A percentile compares a stretch with the other conserved stretches of the same genome.
phyloP scores from a whole-genome alignment of 1,140 invertebrate genomes.

The Zaprionus gabonicus region DNA sequence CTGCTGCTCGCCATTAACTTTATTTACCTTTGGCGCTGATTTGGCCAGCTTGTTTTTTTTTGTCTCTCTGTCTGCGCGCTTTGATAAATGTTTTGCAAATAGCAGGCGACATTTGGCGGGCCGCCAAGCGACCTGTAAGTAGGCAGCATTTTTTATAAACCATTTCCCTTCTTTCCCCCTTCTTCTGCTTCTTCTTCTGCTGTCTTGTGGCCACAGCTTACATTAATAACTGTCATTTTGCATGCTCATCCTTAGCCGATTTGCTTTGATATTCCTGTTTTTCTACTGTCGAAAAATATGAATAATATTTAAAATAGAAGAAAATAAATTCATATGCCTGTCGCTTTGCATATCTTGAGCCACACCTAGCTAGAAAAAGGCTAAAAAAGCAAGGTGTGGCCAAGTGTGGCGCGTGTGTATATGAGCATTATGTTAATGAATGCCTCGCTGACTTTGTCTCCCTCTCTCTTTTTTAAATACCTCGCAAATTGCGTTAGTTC shows the following conservation, averaged over 20 bases:
- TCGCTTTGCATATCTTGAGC: slow-evolving; percentile 39
- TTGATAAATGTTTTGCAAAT: slow-evolving; percentile 79
- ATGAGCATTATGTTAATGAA: slow-evolving; percentile 79
- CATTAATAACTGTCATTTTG: slow-evolving; percentile 77
- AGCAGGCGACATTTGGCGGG: slow-evolving; percentile 69
- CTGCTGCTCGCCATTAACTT: slow-evolving; percentile 51
- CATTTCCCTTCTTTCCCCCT: not conserved
- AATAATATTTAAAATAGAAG: slow-evolving; percentile 13
- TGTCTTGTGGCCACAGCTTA: slow-evolving; percentile 28
- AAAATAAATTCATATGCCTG: slow-evolving; percentile 43
- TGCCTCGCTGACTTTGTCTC: slow-evolving; percentile 29
- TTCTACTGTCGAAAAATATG: slow-evolving; percentile 2
- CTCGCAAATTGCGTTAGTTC: not conserved
- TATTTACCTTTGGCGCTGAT: slow-evolving; percentile 72
- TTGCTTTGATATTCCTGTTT: slow-evolving; percentile 44
- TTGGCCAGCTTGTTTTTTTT: slow-evolving; percentile 51
- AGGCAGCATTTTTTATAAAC: slow-evolving; percentile 51
- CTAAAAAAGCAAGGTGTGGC: slow-evolving; percentile 51
- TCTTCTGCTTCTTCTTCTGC: slow-evolving; percentile 13
- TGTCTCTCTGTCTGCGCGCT: slow-evolving; percentile 46
- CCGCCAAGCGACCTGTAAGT: slow-evolving; percentile 66
- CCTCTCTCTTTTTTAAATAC: not conserved
- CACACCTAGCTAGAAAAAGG: slow-evolving; percentile 15
- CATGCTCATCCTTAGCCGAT: slow-evolving; percentile 43
- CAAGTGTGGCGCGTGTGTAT: slow-evolving; percentile 66